phyloP scores from a whole-genome alignment of 2,797 vertebrate genomes.

The Girardinus metallicus region DNA sequence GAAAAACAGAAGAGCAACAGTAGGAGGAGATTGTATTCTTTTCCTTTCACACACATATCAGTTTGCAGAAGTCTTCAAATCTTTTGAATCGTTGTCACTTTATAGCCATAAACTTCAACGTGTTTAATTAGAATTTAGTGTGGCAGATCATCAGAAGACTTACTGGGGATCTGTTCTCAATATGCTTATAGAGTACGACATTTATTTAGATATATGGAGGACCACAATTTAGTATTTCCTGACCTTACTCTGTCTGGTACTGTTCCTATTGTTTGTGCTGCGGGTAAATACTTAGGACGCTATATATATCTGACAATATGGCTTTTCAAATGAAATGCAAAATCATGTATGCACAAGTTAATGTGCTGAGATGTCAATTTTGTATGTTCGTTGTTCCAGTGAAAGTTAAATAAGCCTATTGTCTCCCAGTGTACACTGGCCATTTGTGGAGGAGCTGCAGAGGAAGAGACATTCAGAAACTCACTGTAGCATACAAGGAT shows the following conservation, averaged over 20 bases:
- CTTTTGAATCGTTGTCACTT: background rate
- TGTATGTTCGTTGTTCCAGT: background rate
- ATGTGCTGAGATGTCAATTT: background rate
- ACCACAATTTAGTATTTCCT: background rate
- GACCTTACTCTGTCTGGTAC: background rate
- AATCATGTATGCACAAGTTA: background rate
- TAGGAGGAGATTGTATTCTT: background rate
- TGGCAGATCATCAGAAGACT: background rate
- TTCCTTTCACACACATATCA: background rate
- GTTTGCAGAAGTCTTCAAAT: background rate
- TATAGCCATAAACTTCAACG: background rate
- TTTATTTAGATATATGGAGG: background rate
- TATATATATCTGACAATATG: background rate
- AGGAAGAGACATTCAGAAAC: background rate
- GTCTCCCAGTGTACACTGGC: background rate
- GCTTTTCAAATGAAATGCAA: background rate
- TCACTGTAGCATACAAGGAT: background rate
- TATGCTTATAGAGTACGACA: background rate
- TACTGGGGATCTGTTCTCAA: background rate
- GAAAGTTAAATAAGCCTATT: background rate
- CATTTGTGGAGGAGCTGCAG: background rate
- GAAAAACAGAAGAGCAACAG: constrained; percentile 15
- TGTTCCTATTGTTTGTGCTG: background rate
- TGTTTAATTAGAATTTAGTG: background rate
- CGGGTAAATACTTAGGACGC: background rate